These are phyloP conservation scores for Eupithecia vulgata DNA, from an alignment of 2,888 invertebrate species.

Conservation along the genomic window DNA sequence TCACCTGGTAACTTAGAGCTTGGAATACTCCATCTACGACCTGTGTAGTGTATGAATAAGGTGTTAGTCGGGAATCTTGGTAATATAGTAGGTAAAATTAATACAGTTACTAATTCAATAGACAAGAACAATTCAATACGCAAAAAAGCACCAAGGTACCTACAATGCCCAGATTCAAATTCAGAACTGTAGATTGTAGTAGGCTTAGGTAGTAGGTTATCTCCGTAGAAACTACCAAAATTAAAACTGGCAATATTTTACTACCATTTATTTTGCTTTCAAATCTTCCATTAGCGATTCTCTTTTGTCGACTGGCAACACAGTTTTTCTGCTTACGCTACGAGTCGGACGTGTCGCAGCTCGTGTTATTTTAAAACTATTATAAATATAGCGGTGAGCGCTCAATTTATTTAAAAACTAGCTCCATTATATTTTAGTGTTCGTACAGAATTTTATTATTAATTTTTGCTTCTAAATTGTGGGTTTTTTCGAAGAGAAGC, in stretches of 20 bases:
- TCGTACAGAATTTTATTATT: background rate
- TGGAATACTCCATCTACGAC: too few relatives aligned
- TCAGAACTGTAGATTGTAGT: background rate
- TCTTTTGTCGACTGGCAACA: conserved; percentile 43
- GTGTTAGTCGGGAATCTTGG: too few relatives aligned
- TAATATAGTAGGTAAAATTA: too few relatives aligned
- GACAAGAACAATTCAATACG: too few relatives aligned
- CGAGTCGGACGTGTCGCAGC: conserved; percentile 39
- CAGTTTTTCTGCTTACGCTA: conserved; percentile 40
- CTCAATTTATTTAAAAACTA: conserved; percentile 15
- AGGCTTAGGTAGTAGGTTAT: background rate
- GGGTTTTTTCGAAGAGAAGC: conserved; percentile 33
- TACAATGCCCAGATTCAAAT: background rate
- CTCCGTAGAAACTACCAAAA: background rate
- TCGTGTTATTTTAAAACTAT: conserved; percentile 25
- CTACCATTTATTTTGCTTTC: conserved; percentile 2
- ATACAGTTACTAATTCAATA: too few relatives aligned
- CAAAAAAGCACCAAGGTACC: too few relatives aligned
- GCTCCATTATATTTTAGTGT: background rate
- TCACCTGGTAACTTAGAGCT: too few relatives aligned
- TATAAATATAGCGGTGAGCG: conserved; percentile 31
- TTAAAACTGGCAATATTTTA: conserved; percentile 21
- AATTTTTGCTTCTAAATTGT: conserved; percentile 6
- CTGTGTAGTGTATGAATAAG: too few relatives aligned
- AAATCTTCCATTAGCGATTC: background rate